These are phyloP conservation scores for Rhagoletis pomonella DNA, from an alignment of 1,140 invertebrate genomes.

Conservation along the genomic window DNA sequence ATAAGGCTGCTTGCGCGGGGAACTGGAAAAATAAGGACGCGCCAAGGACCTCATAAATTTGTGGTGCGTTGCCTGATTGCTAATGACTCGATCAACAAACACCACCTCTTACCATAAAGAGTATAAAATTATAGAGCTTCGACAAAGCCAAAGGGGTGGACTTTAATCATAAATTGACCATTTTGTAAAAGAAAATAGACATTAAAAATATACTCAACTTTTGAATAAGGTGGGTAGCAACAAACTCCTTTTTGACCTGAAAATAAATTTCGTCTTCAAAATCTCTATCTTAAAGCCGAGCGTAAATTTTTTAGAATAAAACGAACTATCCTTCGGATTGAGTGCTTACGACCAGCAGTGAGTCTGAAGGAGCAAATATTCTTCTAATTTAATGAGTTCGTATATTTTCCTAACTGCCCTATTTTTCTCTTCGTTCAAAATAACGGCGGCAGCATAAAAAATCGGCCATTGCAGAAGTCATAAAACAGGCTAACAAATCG, in stretches of 20 bases:
- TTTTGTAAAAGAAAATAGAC: background rate
- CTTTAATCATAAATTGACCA: too few species aligned
- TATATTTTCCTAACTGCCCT: too few species aligned
- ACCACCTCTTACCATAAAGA: slow-evolving; percentile 22
- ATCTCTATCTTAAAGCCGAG: too few species aligned
- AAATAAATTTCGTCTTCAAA: too few species aligned
- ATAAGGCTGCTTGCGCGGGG: background rate
- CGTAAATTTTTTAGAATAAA: too few species aligned
- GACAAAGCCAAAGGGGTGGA: background rate
- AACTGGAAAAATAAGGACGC: background rate
- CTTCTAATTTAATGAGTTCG: too few species aligned
- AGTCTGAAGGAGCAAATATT: too few species aligned
- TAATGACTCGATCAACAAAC: background rate
- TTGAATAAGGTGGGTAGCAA: too few species aligned
- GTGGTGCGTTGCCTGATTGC: background rate
- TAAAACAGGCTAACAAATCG: background rate
- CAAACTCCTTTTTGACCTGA: too few species aligned
- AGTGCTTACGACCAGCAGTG: too few species aligned
- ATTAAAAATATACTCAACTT: background rate
- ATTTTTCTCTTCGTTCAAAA: too few species aligned
- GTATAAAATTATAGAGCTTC: background rate
- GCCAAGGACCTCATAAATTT: background rate
- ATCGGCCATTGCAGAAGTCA: background rate
- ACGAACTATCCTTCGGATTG: too few species aligned
- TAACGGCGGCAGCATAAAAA: background rate